Percentiles rank a stretch among this genome's conserved stretches.
These are phyloP conservation scores for Ormyrus nitidulus DNA, from an alignment of 2,888 invertebrate species.

Conservation along the genomic window DNA sequence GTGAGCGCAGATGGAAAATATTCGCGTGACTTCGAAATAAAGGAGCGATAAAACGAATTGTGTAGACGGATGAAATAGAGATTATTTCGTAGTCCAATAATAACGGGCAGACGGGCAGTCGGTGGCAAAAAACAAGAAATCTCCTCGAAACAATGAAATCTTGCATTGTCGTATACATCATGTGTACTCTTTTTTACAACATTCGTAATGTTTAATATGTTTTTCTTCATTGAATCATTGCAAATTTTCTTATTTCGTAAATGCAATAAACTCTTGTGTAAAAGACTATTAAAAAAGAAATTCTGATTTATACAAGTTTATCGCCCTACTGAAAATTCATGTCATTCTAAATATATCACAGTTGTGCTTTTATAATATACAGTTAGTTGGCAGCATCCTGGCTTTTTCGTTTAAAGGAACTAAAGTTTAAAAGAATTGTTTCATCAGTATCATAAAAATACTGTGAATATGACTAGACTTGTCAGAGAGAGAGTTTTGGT, in stretches of 20 bases:
- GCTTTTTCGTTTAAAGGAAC: conserved; percentile 32
- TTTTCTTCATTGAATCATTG: conserved; percentile 13
- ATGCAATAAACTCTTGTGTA: conserved; percentile 17
- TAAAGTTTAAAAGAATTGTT: conserved; percentile 11
- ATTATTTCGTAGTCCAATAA: conserved; percentile 46
- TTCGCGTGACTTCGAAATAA: conserved; percentile 46
- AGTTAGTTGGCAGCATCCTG: conserved; percentile 25
- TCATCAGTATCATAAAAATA: conserved; percentile 25
- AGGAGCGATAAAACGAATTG: conserved; percentile 51
- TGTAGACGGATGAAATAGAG: conserved; percentile 49
- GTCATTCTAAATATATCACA: conserved; percentile 53
- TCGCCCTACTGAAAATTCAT: conserved; percentile 4
- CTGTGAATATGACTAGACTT: conserved; percentile 45
- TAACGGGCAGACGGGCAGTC: conserved; percentile 27
- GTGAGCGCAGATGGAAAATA: conserved; percentile 45
- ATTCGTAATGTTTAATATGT: conserved; percentile 13
- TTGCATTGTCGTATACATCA: background rate
- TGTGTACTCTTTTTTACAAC: background rate
- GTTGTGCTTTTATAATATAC: conserved; percentile 44
- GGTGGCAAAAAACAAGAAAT: conserved; percentile 19
- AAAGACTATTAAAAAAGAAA: conserved; percentile 22
- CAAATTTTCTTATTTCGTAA: conserved; percentile 16
- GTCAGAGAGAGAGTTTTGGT: conserved; percentile 27
- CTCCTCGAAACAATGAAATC: conserved; percentile 25
- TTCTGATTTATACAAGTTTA: background rate